Evolutionary conservation across 2,113 vertebrate genomes (phyloP), one percentile per base, ranked within the genome.

Genomic region (Actenoides hombroni): DNA sequence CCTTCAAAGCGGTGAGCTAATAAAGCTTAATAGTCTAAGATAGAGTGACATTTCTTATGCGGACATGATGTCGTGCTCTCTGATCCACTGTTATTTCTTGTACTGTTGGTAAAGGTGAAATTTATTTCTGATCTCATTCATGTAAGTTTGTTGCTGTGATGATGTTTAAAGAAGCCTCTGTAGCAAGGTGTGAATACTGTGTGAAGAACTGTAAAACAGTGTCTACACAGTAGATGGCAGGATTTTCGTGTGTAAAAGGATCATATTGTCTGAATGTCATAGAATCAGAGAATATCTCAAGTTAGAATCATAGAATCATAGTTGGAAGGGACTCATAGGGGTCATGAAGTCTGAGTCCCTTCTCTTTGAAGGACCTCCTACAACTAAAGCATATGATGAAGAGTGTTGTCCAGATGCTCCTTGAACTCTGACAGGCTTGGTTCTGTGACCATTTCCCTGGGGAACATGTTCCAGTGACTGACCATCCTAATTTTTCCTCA

Each of bases 41-140:
- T 8, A 60, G 76, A 90, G n/a, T 95, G 93, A 86, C 71, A 86
- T 94, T 95, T 95, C 75, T 90, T 90, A 28, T 35, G 54, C 40
- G 83, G 49, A 90, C 10, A 5, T 75, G 71, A 73, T 59, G 75
- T 46, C 67, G n/a, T 25, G 71, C 35, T 70, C 71, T 82, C 44
- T 83, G 28, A 86, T 39, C 51, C 40, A 63, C 40, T 2, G 7
- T 37, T 37, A 24, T 46, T 71, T 5, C 29, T 60, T 86, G 15
- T 29, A 15, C 29, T 86, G 46, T 59, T 74, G 23, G 33, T 59
- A 90, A 77, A 78, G 51, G 46, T 88, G 76, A 83, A 92, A 92
- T 71, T 81, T 44, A 60, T 80, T 86, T n/a, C 63, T 86, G n/a
- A 59, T 74, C 39, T 86, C 16, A 71, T 60, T 78, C 18, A 39